These are phyloP conservation scores for Alcedo atthis DNA, from an alignment of 2,797 vertebrate genomes.

Conservation along the genomic window DNA sequence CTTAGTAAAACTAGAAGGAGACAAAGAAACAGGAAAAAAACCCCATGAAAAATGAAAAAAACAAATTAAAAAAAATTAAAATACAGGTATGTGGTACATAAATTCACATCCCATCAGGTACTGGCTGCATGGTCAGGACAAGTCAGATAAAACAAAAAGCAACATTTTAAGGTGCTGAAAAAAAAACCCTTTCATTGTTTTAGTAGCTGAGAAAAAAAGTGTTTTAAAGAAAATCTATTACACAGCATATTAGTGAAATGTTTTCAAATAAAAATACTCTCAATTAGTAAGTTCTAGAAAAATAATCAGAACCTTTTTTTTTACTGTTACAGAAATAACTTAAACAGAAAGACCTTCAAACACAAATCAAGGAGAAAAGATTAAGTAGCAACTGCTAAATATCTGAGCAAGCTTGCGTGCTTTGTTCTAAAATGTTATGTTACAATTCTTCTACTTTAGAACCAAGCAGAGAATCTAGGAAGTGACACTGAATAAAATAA, in stretches of 20 bases:
- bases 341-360: not conserved
- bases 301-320: not conserved
- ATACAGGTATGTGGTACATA: rapidly evolving
- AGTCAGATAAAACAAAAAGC: not conserved
- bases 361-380: not conserved
- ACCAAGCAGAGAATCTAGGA: not conserved
- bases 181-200: not conserved
- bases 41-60: not conserved
- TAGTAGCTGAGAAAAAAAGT: not conserved
- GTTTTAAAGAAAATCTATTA: not conserved
- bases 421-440: not conserved
- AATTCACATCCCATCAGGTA: not conserved
- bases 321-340: not conserved
- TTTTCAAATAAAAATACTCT: not conserved
- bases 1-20: not conserved
- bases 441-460: not conserved
- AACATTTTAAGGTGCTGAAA: not conserved
- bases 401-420: not conserved
- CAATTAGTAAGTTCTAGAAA: not conserved
- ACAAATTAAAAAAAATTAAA: not conserved
- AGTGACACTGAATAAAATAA: not conserved
- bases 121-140: not conserved
- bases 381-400: not conserved
- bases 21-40: not conserved
- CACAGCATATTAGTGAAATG: not conserved